Evolutionary conservation across 30 jellyfish, hydroid and myxozoan genomes (phyloP), one percentile per base, ranked within the genome.

Genomic region (Aurelia sp.): DNA sequence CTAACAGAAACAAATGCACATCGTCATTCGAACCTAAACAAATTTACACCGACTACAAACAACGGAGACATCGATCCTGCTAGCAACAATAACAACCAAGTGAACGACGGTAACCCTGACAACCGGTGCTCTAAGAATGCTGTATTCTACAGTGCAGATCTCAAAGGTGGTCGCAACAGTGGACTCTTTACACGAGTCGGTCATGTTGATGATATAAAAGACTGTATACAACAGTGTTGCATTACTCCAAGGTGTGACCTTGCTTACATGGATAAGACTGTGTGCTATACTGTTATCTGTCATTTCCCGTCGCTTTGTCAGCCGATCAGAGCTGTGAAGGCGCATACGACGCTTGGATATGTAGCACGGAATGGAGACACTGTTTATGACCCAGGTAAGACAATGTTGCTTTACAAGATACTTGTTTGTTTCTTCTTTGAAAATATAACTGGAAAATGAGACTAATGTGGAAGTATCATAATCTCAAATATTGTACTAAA

Each of bases 301-400:
- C 99, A 95, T 66, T 95, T 86, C 89, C 99, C 99, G 8, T 94
- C 99, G 72, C 94, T 95, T n/a, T 95, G 99, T 68, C 99, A 95
- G 78, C 99, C 99, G 13, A 90, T 89, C 22, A 77, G 95, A 47
- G 92, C 94, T 19, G 97, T 88, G 15, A 86, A 86, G 63, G 79
- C 95, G 31, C 90, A 84, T 44, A 88, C 91, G 41, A 90, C 98
- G 6, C 67, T 95, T 40, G 99, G 98, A 13, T 95, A 60, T 57
- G 93, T 95, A 22, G 60, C 70, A 21, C 67, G 99, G 41, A 79
- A 87, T 69, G 97, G 96, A 38, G 85, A 76, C 41, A 85, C 99
- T 16, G 96, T 95, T 17, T 95, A 90, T 76, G 95, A 90, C 18
- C 98, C 97, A 85, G 97, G 99, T 95, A 67, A 13, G 83, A 52